Evolutionary conservation across 2,888 invertebrate species (phyloP).

Genomic region (Ophion ellenae): DNA sequence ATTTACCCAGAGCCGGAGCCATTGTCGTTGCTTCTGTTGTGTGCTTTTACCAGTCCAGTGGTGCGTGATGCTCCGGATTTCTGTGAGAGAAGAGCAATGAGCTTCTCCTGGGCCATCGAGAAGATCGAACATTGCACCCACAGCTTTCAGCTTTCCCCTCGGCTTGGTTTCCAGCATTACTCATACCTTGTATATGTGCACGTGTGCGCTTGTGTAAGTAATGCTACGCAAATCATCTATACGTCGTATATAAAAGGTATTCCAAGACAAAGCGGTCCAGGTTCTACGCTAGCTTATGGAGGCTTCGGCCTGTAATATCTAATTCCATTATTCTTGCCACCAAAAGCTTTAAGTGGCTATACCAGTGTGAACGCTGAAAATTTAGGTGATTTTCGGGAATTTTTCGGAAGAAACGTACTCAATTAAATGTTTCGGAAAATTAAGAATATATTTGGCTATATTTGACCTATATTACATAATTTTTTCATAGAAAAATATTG

Average conservation of each 20-base stretch:
- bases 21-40: conserved; percentile 44
- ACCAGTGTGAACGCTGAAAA: no score
- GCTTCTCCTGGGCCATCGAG: conserved; percentile 51
- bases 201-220: not conserved
- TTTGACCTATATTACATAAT: no score
- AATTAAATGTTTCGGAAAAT: no score
- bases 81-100: conserved; percentile 55
- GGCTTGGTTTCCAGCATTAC: conserved; percentile 45
- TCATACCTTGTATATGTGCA: not conserved
- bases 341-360: no score
- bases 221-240: not conserved
- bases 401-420: no score
- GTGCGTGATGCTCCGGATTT: conserved; percentile 50
- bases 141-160: conserved; percentile 24
- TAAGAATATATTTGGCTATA: no score
- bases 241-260: conserved; percentile 6
- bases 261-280: not conserved
- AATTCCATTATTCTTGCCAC: no score
- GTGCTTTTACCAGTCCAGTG: conserved; percentile 31
- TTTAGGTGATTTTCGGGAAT: no score
- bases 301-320: no score
- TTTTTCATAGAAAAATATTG: no score
- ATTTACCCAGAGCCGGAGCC: conserved; percentile 27
- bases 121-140: conserved; percentile 58
- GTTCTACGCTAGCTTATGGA: not conserved